phyloP scores from a whole-genome alignment of 2,113 vertebrate genomes.

The Ptilorrhoa leucosticta region DNA sequence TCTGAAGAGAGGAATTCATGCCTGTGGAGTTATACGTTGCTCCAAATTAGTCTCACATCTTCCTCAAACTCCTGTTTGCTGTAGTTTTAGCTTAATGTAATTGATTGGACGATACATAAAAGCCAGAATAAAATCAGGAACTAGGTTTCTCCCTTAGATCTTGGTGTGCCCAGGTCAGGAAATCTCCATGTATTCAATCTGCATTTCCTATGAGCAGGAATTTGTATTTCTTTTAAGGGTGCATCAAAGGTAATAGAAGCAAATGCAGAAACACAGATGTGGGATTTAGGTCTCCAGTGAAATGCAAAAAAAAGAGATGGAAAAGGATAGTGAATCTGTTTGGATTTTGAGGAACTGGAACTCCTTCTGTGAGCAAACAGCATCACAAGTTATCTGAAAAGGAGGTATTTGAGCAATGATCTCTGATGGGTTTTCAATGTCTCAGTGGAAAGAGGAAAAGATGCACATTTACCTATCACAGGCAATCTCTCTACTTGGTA shows the following conservation, averaged over 20 bases:
- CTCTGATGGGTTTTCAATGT: neutral
- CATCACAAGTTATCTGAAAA: neutral
- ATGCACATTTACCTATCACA: neutral
- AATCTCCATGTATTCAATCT: neutral
- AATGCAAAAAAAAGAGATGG: neutral
- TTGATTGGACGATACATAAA: neutral
- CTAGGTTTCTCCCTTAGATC: neutral
- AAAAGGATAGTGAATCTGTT: neutral
- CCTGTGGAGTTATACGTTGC: neutral
- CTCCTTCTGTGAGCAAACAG: neutral
- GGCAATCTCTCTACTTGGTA: neutral
- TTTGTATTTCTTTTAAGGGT: neutral
- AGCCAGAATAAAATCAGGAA: neutral
- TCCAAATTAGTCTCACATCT: neutral
- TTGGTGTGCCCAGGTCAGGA: neutral
- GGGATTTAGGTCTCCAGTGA: neutral
- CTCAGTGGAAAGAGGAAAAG: neutral
- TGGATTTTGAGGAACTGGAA: neutral
- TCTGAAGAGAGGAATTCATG: neutral
- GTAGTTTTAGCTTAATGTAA: neutral
- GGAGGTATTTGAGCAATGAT: neutral
- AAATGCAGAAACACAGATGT: conserved; percentile 1
- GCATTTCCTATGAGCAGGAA: neutral
- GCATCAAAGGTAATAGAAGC: neutral
- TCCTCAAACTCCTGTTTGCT: neutral